These are phyloP conservation scores for Chrysopilus asiliformis DNA, from an alignment of 2,888 invertebrate species.

Conservation along the genomic window DNA sequence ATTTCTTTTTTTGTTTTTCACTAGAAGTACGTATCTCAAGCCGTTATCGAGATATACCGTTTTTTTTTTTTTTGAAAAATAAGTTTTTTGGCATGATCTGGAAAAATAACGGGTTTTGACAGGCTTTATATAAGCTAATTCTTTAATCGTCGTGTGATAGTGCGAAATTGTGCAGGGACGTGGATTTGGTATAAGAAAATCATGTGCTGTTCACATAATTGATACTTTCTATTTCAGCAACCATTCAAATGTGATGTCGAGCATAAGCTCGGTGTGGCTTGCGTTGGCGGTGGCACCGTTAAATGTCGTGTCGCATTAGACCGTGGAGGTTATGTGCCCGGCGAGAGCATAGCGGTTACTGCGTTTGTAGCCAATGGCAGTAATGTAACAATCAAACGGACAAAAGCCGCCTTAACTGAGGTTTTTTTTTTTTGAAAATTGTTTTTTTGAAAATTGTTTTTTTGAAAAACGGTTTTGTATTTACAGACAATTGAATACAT, in stretches of 20 bases:
- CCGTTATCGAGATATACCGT: no score
- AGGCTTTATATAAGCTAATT: neutral
- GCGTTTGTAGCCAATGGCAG: conserved; percentile 78
- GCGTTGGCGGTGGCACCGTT: conserved; percentile 78
- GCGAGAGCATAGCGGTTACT: conserved; percentile 77
- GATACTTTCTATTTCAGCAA: conserved; percentile 44
- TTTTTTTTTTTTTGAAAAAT: no score
- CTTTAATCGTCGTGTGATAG: no score
- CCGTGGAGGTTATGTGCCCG: conserved; percentile 89
- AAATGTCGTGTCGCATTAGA: conserved; percentile 75
- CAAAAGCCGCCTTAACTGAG: conserved; percentile 70
- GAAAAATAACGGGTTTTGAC: no score
- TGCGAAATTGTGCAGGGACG: no score
- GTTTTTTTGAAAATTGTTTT: neutral
- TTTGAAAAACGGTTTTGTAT: no score
- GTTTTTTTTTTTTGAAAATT: conserved; percentile 16
- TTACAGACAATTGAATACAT: conserved; percentile 74
- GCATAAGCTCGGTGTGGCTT: conserved; percentile 77
- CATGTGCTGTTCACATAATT: no score
- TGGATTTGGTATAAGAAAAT: no score
- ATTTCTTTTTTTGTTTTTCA: no score
- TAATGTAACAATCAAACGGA: conserved; percentile 69
- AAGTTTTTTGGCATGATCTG: no score
- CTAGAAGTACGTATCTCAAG: no score
- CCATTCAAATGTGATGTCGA: conserved; percentile 84